Base-by-base conservation (phyloP, 2,113 vertebrate species). In the Chloropsis cyanopogon region DNA sequence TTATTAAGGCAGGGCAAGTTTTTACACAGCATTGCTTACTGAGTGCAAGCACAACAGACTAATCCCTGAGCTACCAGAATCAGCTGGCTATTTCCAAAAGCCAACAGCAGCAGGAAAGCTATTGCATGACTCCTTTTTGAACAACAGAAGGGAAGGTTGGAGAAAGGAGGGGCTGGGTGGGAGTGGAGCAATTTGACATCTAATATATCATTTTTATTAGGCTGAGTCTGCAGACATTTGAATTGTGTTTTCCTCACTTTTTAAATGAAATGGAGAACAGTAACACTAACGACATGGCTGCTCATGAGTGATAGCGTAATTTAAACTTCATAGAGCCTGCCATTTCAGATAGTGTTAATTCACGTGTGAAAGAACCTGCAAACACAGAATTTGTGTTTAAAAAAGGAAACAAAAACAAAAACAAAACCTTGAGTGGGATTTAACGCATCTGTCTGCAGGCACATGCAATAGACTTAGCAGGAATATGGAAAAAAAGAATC, bases 181-280 rank as follows among this genome's bases (percentile, higher is more conserved):
- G 88, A 86, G 69, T 22, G 17, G 31, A 92, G 70, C 18, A 59
- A 41, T 81, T 92, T 92, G 92, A 96, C 96, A 80, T 89, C 68
- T 81, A 57, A 97, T 94, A 35, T 75, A 70, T 96, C 89, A 94
- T 77, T 93, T 96, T 95, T 96, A 97, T 97, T 96, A 91, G 86
- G 37, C 86, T 92, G 65, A 93, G 88, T 68, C 81, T 95, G 93
- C 79, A 88, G 76, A 63, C 81, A 53, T 94, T 92, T 80, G 95
- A 95, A 85, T 95, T 94, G 80, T 81, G 80, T 94, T 96, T 95
- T 93, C 86, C 86, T 87, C 91, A 85, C 83, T 95, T 94, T 91
- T 89, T 73, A 91, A 93, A 84, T 69, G 53, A 96, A 95, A 96
- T 31, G 29, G 70, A 92, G 86, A 97, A 69, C 66, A 69, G 70